Evolutionary conservation across 2,113 vertebrate genomes (phyloP), one percentile per base, ranked within the genome.

Genomic region (Proteles cristata): DNA sequence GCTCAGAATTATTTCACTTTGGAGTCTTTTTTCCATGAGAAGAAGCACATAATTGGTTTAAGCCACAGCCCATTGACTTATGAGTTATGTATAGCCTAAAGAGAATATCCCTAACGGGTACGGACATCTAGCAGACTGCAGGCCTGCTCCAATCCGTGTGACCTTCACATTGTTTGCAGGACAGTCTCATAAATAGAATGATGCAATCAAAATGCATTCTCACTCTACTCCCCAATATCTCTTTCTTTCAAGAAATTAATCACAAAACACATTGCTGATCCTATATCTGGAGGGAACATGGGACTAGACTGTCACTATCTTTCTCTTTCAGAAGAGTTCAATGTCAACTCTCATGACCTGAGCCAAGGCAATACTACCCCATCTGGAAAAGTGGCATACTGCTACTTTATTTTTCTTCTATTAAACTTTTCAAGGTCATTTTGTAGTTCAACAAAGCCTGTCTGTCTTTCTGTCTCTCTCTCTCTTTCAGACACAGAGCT

Each of bases 181-280:
- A 12, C 1, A 35, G 21, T 61, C 5, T 85, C 14, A 19, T 53
- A 35, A 48, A 11, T 11, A 2, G 8, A 39, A 63, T 45, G 23
- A 3, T 61, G 26, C 26, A 39, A 80, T 50, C 3, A 11, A 80
- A n/a, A 83, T 25, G 66, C 2, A 53, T 26, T 35, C 6, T 83
- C 31, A 74, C 16, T 58, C 2, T 31, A 14, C 16, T 35, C 21
- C 28, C 26, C 58, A 63, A 65, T 8, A 11, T 16, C 11, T 25
- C 14, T 97, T 76, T 74, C 50, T 88, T 76, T 45, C 69, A 66
- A 79, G 17, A 94, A 39, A 19, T 33, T 50, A 84, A 48, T 6
- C 23, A 84, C n/a, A 73, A 19, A 8, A 26, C 0, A 2, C 12
- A 33, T 28, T 3, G 5, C 55, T 66, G 48, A 39, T 16, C 7